Conservation (phyloP, 2,888 invertebrate genomes). For the Drosophila tripunctata region DNA sequence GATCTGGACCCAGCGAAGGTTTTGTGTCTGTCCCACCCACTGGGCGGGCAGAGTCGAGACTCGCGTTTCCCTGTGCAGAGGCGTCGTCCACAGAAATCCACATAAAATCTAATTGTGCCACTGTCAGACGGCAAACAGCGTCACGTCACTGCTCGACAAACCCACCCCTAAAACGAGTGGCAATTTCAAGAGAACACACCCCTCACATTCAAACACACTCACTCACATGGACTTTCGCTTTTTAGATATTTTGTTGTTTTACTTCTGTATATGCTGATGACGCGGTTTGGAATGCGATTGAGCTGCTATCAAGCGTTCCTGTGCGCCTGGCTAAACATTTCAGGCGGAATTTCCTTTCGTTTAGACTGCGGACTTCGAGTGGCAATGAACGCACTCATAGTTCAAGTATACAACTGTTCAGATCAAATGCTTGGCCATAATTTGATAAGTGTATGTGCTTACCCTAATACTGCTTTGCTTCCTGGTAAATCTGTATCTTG, state of each 20-base stretch:
- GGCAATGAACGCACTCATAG: constrained; percentile 16
- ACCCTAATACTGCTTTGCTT: neutral
- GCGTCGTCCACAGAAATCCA: constrained; percentile 15
- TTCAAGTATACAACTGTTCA: constrained; percentile 2
- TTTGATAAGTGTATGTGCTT: neutral
- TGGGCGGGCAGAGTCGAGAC: constrained; percentile 58
- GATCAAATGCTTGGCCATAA: neutral
- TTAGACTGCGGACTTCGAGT: constrained; percentile 55
- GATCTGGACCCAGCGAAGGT: constrained; percentile 37
- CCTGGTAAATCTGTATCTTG: neutral
- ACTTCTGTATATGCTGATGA: constrained; percentile 31
- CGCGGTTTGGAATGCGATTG: constrained; percentile 60
- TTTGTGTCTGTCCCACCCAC: constrained; percentile 68
- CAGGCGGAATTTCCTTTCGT: constrained; percentile 83
- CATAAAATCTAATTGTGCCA: neutral
- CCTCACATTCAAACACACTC: constrained; percentile 44
- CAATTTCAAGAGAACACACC: constrained; percentile 66
- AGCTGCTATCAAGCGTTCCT: constrained; percentile 29
- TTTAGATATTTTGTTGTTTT: constrained; percentile 9
- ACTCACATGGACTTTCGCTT: constrained; percentile 53
- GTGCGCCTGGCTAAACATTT: constrained; percentile 80
- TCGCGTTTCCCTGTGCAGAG: constrained; percentile 23
- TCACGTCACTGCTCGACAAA: constrained; percentile 52
- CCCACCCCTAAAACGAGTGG: constrained; percentile 64
- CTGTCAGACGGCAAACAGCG: constrained; percentile 10